A percentile compares a stretch with the other conserved stretches of the same genome.
Evolutionary conservation across 2,797 vertebrate genomes (phyloP).

Genomic region (Silurus lanzhouensis): DNA sequence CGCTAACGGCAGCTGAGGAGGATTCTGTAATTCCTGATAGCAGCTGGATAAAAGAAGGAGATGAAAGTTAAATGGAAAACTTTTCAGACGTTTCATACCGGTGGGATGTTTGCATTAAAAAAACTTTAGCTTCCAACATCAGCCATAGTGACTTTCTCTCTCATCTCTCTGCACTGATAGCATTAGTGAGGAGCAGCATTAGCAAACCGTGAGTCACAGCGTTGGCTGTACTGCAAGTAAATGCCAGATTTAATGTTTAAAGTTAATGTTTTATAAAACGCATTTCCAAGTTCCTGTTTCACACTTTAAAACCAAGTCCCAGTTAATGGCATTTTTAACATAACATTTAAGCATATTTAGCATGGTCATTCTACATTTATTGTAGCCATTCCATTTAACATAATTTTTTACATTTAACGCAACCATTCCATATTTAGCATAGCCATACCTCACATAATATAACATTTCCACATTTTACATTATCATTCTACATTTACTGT

Average conservation of each 20-base stretch:
- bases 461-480: no score
- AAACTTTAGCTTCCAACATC: neutral
- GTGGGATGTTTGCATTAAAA: neutral
- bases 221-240: neutral
- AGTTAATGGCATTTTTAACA: neutral
- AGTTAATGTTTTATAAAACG: neutral
- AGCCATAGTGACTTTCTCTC: neutral
- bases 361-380: no score
- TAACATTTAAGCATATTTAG: no score
- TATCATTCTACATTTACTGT: no score
- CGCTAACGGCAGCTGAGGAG: conserved; percentile 49
- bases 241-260: neutral
- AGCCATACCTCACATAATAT: no score
- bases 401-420: neutral
- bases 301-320: neutral
- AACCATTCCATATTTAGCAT: no score
- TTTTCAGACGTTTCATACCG: neutral
- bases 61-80: conserved; percentile 18
- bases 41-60: conserved; percentile 41
- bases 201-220: neutral
- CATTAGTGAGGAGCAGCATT: neutral
- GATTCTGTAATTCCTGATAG: conserved; percentile 50
- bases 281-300: neutral
- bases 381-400: neutral
- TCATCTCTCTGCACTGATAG: neutral